Evolutionary conservation across 2,113 vertebrate species (phyloP), one percentile per base, ranked within the genome.

Genomic region (Phalacrocorax carbo): DNA sequence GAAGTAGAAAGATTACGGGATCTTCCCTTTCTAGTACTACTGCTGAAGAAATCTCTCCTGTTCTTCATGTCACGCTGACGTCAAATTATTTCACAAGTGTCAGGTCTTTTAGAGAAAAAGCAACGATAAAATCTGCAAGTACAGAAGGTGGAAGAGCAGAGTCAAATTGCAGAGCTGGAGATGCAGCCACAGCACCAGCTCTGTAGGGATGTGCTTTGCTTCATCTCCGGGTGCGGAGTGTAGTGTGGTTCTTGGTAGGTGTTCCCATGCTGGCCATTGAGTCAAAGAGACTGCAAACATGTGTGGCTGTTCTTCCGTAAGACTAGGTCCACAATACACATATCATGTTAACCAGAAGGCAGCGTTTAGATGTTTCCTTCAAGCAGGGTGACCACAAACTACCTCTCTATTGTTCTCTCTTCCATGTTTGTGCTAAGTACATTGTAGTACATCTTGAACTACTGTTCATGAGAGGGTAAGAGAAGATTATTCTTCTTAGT

Each of bases 1-100:
- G 73, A 72, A 84, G 17, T 22, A 26, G 34, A 38, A 68, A 90
- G 65, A 65, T 78, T 62, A 34, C 16, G 22, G 20, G 18, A n/a
- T 49, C 23, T 91, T 89, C 64, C 11, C 40, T 79, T 92, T 77
- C 62, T 52, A 46, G 23, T 36, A 34, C 20, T 79, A 38, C 49
- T 90, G 48, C 52, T 58, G 52, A 52, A 87, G 64, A 94, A 84
- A 82, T 68, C 36, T 54, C 27, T 80, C n/a, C 38, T 60, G 17
- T 57, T 80, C 46, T 72, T 29, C 52, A 2, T 62, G 12, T 10
- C 2, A 0, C 21, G 0, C 27, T 15, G 57, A 58, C 72, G 52
- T 36, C 65, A 42, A 71, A 18, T 49, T 70, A 48, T 34, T 69
- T 4, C 64, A 36, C 0, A 3, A 86, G 15, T 30, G n/a, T 18